Evolutionary conservation across 1,140 invertebrate species (phyloP), one percentile per base, ranked within the genome.

Genomic region (Drosophila suzukii): DNA sequence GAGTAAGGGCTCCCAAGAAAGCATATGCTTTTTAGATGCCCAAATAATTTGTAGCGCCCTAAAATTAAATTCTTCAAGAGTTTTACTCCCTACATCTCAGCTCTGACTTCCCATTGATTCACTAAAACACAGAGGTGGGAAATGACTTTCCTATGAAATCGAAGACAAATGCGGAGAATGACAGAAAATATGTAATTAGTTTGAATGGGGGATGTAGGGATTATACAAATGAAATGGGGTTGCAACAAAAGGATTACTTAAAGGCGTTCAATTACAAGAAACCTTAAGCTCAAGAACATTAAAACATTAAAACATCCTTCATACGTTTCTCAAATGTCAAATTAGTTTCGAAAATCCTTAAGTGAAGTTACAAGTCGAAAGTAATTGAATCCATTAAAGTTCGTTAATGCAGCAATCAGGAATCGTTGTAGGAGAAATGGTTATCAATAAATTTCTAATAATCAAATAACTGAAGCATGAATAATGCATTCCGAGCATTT

Each of bases 381-480:
- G 43, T 47, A 63, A 36, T 13, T 32, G 27, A 39, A 50, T 32
- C 13, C 30, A 53, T 36, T 53, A 41, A 71, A 43, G 70, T 56
- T 56, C 39, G 36, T 8, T 32, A 50, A 50, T 59, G 46, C 56
- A 51, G n/a, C 47, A 55, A 17, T 46, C 49, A 43, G 44, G 58
- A 81, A 78, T 10, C 61, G 57, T 49, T 53, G 79, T 32, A 63
- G 49, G 60, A 60, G 66, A 49, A 77, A 44, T 68, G 67, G 53
- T 60, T 77, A 81, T 77, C 79, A 68, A 83, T 78, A 83, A 83
- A 83, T 81, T 63, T 63, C 53, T 67, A 60, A 82, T 82, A 82
- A 82, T 82, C 66, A 82, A 78, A 78, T 75, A 75, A 81, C 46
- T 82, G 74, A 78, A 81, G 78, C 78, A 78, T 82, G 39, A 82